These are phyloP conservation scores for Aurelia coerulea DNA, from an alignment of 30 jellyfish, hydroid and myxozoan species.

Conservation along the genomic window DNA sequence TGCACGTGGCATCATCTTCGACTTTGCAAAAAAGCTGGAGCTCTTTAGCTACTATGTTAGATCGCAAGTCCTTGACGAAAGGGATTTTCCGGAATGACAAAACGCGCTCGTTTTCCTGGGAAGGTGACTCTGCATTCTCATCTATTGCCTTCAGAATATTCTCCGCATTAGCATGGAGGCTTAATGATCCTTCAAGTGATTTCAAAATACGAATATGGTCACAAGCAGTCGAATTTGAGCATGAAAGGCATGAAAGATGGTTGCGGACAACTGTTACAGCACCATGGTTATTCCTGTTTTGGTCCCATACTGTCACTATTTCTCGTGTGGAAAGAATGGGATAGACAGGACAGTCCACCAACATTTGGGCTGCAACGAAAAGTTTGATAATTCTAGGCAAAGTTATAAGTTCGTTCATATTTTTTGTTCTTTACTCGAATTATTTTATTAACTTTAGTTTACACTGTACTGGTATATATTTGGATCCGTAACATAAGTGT, in stretches of 20 bases:
- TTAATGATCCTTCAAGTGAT: neutral
- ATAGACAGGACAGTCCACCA: neutral
- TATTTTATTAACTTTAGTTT: too few relatives aligned
- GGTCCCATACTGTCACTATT: conserved; percentile 6
- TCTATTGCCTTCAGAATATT: neutral
- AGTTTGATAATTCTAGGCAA: neutral
- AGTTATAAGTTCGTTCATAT: too few relatives aligned
- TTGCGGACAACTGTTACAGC: neutral
- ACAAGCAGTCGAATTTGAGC: conserved; percentile 5
- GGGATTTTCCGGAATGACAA: too few relatives aligned
- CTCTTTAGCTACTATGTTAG: too few relatives aligned
- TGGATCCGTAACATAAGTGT: too few relatives aligned
- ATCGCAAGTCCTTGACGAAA: too few relatives aligned
- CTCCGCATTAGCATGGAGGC: neutral
- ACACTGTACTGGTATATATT: too few relatives aligned
- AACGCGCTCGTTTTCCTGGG: too few relatives aligned
- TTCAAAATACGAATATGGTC: neutral
- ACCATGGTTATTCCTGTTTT: neutral
- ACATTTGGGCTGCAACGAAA: neutral
- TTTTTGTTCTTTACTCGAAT: too few relatives aligned
- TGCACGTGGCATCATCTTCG: too few relatives aligned
- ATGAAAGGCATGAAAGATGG: neutral
- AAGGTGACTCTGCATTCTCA: neutral
- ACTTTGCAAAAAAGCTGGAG: too few relatives aligned
- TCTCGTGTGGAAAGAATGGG: neutral